Conservation (phyloP, 2,888 invertebrate species). For the Heliconius hortense region DNA sequence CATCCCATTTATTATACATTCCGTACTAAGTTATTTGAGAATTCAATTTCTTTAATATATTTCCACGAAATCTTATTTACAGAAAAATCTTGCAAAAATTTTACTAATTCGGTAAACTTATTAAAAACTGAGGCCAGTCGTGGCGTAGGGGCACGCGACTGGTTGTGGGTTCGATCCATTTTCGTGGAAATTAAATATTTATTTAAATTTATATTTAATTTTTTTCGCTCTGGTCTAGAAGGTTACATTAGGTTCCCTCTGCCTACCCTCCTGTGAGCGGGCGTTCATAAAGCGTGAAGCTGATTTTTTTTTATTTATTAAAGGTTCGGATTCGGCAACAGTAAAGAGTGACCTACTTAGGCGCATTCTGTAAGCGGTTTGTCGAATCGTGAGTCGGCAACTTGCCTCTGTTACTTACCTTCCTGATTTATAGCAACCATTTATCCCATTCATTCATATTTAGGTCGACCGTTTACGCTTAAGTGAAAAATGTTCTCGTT, state of each 20-base stretch:
- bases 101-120: slow-evolving; percentile 19
- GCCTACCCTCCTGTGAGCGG: too few relatives aligned
- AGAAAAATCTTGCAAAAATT: neutral
- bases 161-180: too few relatives aligned
- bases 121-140: neutral
- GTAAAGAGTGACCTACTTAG: slow-evolving; percentile 21
- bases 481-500: slow-evolving; percentile 14
- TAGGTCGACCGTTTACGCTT: slow-evolving; percentile 34
- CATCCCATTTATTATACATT: neutral
- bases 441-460: slow-evolving; percentile 61
- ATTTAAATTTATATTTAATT: too few relatives aligned
- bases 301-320: neutral
- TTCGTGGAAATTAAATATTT: too few relatives aligned
- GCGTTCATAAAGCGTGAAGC: too few relatives aligned
- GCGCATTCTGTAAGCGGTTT: slow-evolving; percentile 20
- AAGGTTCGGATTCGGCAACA: slow-evolving; percentile 5
- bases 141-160: too few relatives aligned
- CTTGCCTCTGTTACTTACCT: slow-evolving; percentile 56
- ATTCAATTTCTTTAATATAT: neutral
- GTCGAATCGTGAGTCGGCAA: slow-evolving; percentile 54
- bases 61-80: neutral
- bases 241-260: too few relatives aligned
- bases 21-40: neutral
- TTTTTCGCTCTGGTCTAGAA: too few relatives aligned
- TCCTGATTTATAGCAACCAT: slow-evolving; percentile 70